These are phyloP conservation scores for Polyommatus iphigenia DNA, from an alignment of 2,888 invertebrate genomes.

Conservation along the genomic window DNA sequence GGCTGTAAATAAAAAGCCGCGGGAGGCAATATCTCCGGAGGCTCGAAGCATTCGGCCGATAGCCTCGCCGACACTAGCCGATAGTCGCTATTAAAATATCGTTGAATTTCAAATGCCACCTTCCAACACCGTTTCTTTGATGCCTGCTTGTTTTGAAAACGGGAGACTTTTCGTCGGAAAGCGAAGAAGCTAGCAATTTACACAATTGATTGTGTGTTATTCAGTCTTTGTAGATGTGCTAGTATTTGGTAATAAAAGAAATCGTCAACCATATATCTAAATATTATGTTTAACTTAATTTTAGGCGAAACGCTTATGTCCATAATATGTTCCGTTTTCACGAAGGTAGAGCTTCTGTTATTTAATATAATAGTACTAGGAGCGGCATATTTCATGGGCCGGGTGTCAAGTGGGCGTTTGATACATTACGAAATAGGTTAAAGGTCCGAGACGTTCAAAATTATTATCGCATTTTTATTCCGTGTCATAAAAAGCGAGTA, in stretches of 20 bases:
- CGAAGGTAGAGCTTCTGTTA: background rate
- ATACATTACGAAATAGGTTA: constrained; percentile 21
- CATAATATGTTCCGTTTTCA: background rate
- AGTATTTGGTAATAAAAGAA: background rate
- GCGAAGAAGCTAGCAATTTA: background rate
- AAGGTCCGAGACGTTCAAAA: constrained; percentile 27
- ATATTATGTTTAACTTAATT: no score
- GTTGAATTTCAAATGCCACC: constrained; percentile 66
- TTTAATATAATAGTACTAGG: background rate
- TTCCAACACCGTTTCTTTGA: constrained; percentile 27
- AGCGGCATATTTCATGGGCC: background rate
- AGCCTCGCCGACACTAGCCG: constrained; percentile 52
- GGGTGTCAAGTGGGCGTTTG: constrained; percentile 10
- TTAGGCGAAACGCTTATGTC: no score
- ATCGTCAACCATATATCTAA: background rate
- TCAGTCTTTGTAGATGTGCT: background rate
- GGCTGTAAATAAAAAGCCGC: constrained; percentile 63
- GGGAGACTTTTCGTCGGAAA: background rate
- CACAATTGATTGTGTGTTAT: background rate
- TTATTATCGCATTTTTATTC: constrained; percentile 24
- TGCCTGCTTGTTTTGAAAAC: background rate
- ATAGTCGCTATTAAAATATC: constrained; percentile 79
- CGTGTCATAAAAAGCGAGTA: constrained; percentile 26
- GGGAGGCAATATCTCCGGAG: constrained; percentile 62
- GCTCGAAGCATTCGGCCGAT: constrained; percentile 43